These are phyloP conservation scores for Acrobasis repandana DNA, from an alignment of 2,888 invertebrate species.

Conservation along the genomic window DNA sequence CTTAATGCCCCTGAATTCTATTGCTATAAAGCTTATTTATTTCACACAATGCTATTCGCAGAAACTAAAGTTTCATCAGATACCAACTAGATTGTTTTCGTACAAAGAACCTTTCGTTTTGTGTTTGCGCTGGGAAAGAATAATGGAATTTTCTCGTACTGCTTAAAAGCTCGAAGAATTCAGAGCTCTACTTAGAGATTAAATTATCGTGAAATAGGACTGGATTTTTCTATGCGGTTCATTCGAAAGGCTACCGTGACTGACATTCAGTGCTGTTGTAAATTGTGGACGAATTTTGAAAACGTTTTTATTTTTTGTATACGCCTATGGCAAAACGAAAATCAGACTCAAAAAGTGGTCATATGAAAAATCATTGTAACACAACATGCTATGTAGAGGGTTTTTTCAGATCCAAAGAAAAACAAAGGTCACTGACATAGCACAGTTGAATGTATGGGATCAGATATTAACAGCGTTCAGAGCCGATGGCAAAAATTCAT, in stretches of 20 bases:
- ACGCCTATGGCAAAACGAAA: too few species aligned
- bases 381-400: too few species aligned
- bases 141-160: constrained; percentile 49
- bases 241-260: not conserved
- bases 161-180: constrained; percentile 22
- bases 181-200: constrained; percentile 23
- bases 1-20: constrained; percentile 25
- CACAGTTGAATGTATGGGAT: too few species aligned
- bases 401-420: too few species aligned
- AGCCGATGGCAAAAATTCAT: too few species aligned
- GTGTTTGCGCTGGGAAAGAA: constrained; percentile 31
- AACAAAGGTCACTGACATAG: too few species aligned
- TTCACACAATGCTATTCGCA: constrained; percentile 21
- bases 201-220: constrained; percentile 14
- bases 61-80: constrained; percentile 28
- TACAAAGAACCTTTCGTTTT: constrained; percentile 28
- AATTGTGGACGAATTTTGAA: not conserved
- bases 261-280: not conserved
- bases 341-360: too few species aligned
- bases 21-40: constrained; percentile 12
- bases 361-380: too few species aligned
- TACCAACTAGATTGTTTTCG: constrained; percentile 23
- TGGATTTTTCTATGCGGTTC: constrained; percentile 9
- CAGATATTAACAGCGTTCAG: too few species aligned
- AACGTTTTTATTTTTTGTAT: not conserved